Conservation (phyloP, 2,113 vertebrate species). For the Lota lota region DNA sequence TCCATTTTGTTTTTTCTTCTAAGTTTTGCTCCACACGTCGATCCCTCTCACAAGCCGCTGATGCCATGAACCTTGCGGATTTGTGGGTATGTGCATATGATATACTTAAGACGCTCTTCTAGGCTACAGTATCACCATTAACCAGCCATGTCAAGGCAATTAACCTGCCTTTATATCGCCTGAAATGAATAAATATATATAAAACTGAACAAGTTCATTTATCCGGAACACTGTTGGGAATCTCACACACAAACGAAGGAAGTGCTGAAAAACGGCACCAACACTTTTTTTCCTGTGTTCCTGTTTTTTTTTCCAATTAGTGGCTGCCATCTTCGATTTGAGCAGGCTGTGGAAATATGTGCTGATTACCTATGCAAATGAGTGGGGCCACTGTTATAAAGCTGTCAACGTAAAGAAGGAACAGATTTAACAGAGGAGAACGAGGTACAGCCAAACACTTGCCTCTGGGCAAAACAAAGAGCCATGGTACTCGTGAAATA, state of each 20-base stretch:
- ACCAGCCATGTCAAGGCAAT: conserved; percentile 55
- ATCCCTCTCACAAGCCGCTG: neutral
- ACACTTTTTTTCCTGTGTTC: conserved; percentile 35
- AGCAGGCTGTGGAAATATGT: conserved; percentile 46
- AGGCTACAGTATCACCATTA: conserved; percentile 35
- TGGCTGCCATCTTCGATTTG: conserved; percentile 52
- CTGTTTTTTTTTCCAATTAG: conserved; percentile 57
- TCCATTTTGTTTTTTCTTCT: neutral
- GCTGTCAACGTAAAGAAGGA: conserved; percentile 55
- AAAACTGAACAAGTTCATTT: conserved; percentile 52
- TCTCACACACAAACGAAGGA: conserved; percentile 28
- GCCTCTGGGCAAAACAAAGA: conserved; percentile 38
- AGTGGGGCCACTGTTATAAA: conserved; percentile 55
- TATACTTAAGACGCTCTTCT: conserved; percentile 35
- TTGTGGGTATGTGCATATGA: conserved; percentile 40
- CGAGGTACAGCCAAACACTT: conserved; percentile 11
- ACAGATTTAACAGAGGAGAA: conserved; percentile 34
- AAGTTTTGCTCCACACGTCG: neutral
- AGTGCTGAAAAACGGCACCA: conserved; percentile 22
- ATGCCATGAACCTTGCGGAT: conserved; percentile 13
- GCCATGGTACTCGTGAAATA: conserved; percentile 13
- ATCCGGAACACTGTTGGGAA: conserved; percentile 32
- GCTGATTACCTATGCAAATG: conserved; percentile 65
- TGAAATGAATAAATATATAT: conserved; percentile 18
- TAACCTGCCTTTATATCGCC: conserved; percentile 55